Base-by-base conservation (phyloP, 2,113 vertebrate species). In the Callorhinus ursinus region DNA sequence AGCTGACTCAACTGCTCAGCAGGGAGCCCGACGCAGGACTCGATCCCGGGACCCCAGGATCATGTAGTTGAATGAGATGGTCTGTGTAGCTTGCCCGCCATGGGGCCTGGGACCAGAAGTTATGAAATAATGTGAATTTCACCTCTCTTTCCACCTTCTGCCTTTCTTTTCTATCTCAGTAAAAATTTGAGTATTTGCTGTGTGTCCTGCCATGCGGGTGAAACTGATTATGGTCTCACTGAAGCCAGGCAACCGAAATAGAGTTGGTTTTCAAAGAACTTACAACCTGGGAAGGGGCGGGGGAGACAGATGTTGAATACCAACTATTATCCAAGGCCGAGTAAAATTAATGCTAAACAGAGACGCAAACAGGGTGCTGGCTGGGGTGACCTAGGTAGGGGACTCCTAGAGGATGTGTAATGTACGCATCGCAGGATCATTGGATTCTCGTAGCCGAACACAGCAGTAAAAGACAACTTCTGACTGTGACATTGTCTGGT, bases 251-350 rank as follows among this genome's bases (percentile, higher is more conserved):
- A 90, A 31, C 49, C 53, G 16, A 76, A 81, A 21, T 2, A 76
- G 59, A 39, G 22, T 83, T 51, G 36, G 8, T 61, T 77, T 96
- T 91, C 63, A 65, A 46, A 92, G 82, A 24, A 61, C 28, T 28
- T 92, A 57, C 15, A 33, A 2, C 49, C 28, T 39, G 21, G 24
- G 49, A 53, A 61, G 22, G 16, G 55, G 26, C 53, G 4, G 42
- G 26, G 26, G 6, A 36, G 21, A 36, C 19, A 15, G n/a, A 59
- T 80, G 55, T 57, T 36, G 59, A 85, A 61, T 87, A 42, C 24
- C 76, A 31, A 57, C 19, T 24, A 15, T n/a, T n/a, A 18, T 53
- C 3, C 12, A 39, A 63, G 63, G 10, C 15, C 33, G 55, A 39
- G 22, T 11, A 63, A 61, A 76, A 61, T 13, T 16, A 46, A 63